A percentile compares a stretch with the other conserved stretches of the same genome.
phyloP scores from a whole-genome alignment of 1,140 invertebrate genomes.

The Lepidurus apus region DNA sequence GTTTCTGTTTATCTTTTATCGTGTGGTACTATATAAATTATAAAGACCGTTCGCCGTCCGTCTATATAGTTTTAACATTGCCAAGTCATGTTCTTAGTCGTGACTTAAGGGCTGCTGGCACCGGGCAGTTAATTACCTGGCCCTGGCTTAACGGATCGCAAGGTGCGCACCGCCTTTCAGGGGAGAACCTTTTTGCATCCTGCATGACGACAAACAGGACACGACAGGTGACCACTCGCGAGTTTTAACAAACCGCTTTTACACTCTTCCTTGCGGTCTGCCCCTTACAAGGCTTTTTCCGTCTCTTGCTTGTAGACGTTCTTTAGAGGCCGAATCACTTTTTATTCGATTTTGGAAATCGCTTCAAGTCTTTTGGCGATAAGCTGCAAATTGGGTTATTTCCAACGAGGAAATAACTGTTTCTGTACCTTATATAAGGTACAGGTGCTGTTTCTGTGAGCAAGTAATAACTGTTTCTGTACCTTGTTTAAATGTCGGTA shows the following conservation, averaged over 20 bases:
- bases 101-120: slow-evolving; percentile 20
- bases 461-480: too few species aligned
- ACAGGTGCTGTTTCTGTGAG: too few species aligned
- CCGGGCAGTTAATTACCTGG: slow-evolving; percentile 17
- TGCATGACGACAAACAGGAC: slow-evolving; percentile 21
- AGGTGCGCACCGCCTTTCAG: slow-evolving; percentile 1
- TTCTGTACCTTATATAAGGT: too few species aligned
- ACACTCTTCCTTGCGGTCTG: not conserved
- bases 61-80: slow-evolving; percentile 17
- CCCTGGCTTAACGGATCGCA: slow-evolving; percentile 20
- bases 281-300: not conserved
- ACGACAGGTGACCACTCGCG: slow-evolving; percentile 8
- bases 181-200: slow-evolving; percentile 15
- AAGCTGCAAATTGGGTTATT: too few species aligned
- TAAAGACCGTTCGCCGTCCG: not conserved
- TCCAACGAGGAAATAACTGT: too few species aligned
- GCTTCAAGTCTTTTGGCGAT: not conserved
- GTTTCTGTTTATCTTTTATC: slow-evolving; percentile 20
- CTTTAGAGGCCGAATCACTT: not conserved
- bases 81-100: slow-evolving; percentile 21
- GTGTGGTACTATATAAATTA: not conserved
- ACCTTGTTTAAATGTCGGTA: too few species aligned
- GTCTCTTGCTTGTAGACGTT: not conserved
- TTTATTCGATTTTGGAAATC: not conserved
- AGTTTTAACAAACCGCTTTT: not conserved